Conservation (phyloP, 53 echinoderm and acorn worm genomes). For the Mesocentrotus franciscanus region DNA sequence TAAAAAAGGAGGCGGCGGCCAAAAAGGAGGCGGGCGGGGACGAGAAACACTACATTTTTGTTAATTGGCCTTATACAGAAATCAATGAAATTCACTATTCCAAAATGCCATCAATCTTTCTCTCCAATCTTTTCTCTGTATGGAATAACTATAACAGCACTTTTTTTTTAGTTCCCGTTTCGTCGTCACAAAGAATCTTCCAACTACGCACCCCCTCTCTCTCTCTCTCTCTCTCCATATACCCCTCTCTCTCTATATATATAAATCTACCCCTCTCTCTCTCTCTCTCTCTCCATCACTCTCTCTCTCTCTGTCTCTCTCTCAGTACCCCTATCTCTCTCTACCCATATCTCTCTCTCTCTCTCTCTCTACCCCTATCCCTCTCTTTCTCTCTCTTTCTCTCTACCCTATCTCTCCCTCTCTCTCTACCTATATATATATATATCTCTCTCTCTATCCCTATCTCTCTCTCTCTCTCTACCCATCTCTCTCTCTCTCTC, state of each 20-base stretch:
- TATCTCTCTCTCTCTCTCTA: neutral
- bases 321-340: neutral
- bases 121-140: too few species aligned
- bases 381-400: neutral
- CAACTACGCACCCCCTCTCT: too few species aligned
- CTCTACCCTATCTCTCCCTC: neutral
- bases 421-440: too few species aligned
- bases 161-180: too few species aligned
- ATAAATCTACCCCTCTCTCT: neutral
- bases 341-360: neutral
- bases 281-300: neutral
- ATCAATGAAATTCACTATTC: too few species aligned
- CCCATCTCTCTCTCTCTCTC: neutral
- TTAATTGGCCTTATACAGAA: too few species aligned
- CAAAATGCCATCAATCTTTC: too few species aligned
- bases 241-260: neutral
- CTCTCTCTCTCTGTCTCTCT: neutral
- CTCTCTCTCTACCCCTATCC: neutral
- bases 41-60: too few species aligned
- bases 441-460: neutral
- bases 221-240: neutral
- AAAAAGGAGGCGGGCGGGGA: too few species aligned
- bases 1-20: too few species aligned
- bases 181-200: too few species aligned
- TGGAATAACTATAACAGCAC: too few species aligned